A percentile compares a stretch with the other conserved stretches of the same genome.
phyloP scores from a whole-genome alignment of 2,113 vertebrate species.

The Mirounga angustirostris region DNA sequence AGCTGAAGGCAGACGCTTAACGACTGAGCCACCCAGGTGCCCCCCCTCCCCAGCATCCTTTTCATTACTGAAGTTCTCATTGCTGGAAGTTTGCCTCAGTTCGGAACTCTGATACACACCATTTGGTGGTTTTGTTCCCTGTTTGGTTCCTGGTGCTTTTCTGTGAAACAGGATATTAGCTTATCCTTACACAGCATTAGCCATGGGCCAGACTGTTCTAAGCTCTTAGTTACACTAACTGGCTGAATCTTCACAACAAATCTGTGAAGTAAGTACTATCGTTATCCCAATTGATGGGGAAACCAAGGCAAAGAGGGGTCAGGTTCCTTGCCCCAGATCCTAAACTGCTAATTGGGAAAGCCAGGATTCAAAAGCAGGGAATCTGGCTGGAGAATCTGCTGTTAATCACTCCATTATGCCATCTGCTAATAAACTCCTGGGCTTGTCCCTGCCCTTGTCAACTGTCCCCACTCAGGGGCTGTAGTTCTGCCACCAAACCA shows the following conservation, averaged over 20 bases:
- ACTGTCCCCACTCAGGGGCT: not conserved
- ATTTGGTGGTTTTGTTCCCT: not conserved
- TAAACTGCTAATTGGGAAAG: not conserved
- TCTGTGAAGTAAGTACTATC: not conserved
- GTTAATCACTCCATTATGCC: not conserved
- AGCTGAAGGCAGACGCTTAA: no score
- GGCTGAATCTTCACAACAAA: not conserved
- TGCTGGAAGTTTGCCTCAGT: not conserved
- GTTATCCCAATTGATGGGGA: not conserved
- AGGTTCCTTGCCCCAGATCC: not conserved
- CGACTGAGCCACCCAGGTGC: no score
- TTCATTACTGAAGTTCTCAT: not conserved
- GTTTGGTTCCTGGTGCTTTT: not conserved
- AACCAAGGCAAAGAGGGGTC: not conserved
- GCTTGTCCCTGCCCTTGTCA: not conserved
- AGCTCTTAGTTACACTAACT: not conserved
- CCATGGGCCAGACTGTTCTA: not conserved
- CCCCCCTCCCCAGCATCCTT: not conserved
- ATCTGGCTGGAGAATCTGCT: not conserved
- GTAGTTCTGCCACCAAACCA: not conserved
- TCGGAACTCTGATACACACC: not conserved
- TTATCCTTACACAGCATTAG: not conserved
- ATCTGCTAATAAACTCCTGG: not conserved
- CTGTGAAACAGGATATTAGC: not conserved
- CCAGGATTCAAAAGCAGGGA: not conserved